Base-by-base conservation (phyloP, 2,888 invertebrate species). In the Parthenolecanium corni region DNA sequence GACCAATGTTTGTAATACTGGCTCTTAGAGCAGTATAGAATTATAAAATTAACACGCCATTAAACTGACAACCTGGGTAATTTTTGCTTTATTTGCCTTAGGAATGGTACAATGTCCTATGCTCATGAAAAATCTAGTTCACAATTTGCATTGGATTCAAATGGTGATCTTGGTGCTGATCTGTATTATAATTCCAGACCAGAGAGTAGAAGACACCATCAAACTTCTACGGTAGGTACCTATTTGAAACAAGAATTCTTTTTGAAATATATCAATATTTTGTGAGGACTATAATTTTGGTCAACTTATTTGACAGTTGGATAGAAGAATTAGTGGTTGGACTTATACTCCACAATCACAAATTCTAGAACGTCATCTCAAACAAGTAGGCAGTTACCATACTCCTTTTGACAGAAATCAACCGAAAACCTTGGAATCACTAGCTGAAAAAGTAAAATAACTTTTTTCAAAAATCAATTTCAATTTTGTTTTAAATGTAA, bases 361-460 rank as follows among this genome's bases (percentile, higher is more conserved):
- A 9, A 90, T 91, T 16, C 89, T 92, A 68, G 92, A 91, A 16
- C 90, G 91, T 72, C 91, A 92, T 74, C 89, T 92, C 68, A 91
- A 91, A 18, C 90, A 91, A 72, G 75, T 78, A 52, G 87, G 89
- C 68, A 84, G 89, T 71, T 91, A 89, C 74, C 89, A 89, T 66
- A 89, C 89, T 54, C 20, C 44, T 5, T 92, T 90, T 74, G 90
- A 91, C 72, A 80, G 90, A 66, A 83, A 82, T 3, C 87, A 87
- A 72, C 88, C 89, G 2, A 91, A 91, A 73, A 92, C 92, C 1
- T 75, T 92, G 68, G 92, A 92, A 73, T 91, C 90, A 70, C 79
- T 93, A 62, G 91, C 92, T 4, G 92, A 93, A 74, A 91, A 91
- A 76, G 77, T 77, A 73, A 42, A 1, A 12, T n/a, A n/a, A n/a